Base-by-base conservation (phyloP, 2,113 vertebrate species). In the Mesoclemmys tuberculata region DNA sequence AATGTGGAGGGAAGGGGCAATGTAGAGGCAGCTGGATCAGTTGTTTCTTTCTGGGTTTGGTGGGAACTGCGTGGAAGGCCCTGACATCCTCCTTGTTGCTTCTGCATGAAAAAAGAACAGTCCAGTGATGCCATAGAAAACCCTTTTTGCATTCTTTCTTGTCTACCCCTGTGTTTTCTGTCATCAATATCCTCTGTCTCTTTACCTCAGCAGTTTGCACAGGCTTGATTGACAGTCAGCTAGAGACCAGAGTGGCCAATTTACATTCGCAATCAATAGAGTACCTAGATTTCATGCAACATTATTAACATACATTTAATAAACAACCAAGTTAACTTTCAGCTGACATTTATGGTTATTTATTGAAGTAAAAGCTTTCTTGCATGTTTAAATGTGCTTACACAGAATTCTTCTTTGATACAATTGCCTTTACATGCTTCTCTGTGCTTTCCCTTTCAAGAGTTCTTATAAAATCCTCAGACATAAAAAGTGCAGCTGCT, bases 241-340 rank as follows among this genome's bases (percentile, higher is more conserved):
- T 38, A 81, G 88, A 90, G 84, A 95, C 89, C 87, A 58, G 44
- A 22, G 26, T 48, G 83, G 61, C 75, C 87, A 85, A 87, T 96
- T 96, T 95, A 71, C 51, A 51, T 91, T 93, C 94, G 79, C 95
- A 94, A 95, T 96, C 95, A 95, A 97, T 90, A 85, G 83, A 96
- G 48, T 21, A 18, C 75, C 92, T 85, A 84, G 74, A 48, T 91
- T 95, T 93, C 79, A 68, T 92, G 52, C 1, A 9, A 89, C 3
- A 21, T 87, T 92, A 85, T 96, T 95, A 96, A 87, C 79, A 84
- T 94, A 35, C 79, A 74, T 85, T 96, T 96, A 94, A 96, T 85
- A 93, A 97, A 93, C 75, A 96, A 27, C 78, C 85, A 82, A 92
- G 82, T 92, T 83, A 92, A 95, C 88, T 93, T 93, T 90, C 92